Conservation (phyloP, 1,140 invertebrate genomes). For the Drosophila jambulina region DNA sequence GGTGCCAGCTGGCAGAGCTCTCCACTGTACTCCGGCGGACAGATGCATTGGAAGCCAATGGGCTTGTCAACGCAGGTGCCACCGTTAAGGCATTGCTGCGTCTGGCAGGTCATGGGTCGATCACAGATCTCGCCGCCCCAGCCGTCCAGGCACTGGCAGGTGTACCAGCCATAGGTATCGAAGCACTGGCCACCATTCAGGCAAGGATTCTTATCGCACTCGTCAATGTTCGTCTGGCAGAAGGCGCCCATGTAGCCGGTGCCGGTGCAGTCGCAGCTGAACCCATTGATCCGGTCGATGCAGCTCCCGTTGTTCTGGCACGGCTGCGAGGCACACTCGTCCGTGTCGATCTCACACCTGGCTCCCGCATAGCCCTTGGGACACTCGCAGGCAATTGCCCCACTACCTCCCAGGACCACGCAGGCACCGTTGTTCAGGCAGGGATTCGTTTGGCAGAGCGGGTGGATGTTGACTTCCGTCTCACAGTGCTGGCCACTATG, state of each 20-base stretch:
- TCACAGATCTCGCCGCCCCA: conserved; percentile 91
- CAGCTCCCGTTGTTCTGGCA: conserved; percentile 95
- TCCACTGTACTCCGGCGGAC: conserved; percentile 89
- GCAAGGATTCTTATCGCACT: conserved; percentile 92
- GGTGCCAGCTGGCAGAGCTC: conserved; percentile 79
- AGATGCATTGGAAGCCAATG: conserved; percentile 89
- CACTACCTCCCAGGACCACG: conserved; percentile 86
- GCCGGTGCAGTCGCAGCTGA: conserved; percentile 90
- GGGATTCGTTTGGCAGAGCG: conserved; percentile 90
- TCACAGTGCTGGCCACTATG: conserved; percentile 92
- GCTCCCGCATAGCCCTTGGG: conserved; percentile 88
- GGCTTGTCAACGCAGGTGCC: conserved; percentile 88
- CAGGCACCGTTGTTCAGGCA: conserved; percentile 91
- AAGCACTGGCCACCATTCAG: conserved; percentile 91
- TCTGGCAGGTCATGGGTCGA: conserved; percentile 86
- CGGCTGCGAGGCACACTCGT: conserved; percentile 90
- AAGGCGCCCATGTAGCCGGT: conserved; percentile 92
- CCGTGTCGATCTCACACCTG: conserved; percentile 89
- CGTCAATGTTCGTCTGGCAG: conserved; percentile 94
- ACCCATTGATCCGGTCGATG: conserved; percentile 91
- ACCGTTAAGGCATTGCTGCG: conserved; percentile 88
- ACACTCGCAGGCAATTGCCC: conserved; percentile 89
- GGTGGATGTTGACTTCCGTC: conserved; percentile 89
- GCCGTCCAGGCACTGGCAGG: conserved; percentile 93
- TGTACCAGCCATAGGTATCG: conserved; percentile 92